phyloP scores from a whole-genome alignment of 2,888 invertebrate genomes.

The Zygothrica quintamaculata region DNA sequence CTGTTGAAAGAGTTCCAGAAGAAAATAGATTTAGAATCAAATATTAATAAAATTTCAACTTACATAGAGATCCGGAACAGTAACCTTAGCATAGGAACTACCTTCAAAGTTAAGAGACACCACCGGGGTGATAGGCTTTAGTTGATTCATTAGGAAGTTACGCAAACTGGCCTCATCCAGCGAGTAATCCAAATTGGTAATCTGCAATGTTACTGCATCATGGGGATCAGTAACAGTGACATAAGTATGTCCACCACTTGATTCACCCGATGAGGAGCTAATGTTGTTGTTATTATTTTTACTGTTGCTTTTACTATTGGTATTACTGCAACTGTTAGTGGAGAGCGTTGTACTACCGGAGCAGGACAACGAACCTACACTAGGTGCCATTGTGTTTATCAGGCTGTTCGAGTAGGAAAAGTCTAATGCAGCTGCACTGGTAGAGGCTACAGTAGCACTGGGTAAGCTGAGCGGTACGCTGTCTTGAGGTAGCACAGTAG shows the following conservation, averaged over 20 bases:
- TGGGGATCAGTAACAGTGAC: slow-evolving; percentile 60
- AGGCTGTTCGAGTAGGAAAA: slow-evolving; percentile 25
- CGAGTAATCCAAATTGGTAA: slow-evolving; percentile 84
- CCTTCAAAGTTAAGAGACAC: slow-evolving; percentile 83
- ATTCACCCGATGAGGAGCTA: not conserved
- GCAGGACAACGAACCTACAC: slow-evolving; percentile 6
- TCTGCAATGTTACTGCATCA: slow-evolving; percentile 83
- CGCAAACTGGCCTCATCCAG: slow-evolving; percentile 83
- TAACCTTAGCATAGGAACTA: slow-evolving; percentile 83
- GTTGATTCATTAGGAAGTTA: slow-evolving; percentile 82
- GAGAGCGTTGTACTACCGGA: slow-evolving; percentile 20
- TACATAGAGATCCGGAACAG: slow-evolving; percentile 84
- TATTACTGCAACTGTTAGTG: not conserved
- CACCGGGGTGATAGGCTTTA: slow-evolving; percentile 84
- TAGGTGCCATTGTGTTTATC: slow-evolving; percentile 40
- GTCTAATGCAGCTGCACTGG: slow-evolving; percentile 12
- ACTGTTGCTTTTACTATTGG: too few species aligned
- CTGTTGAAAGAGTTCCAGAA: slow-evolving; percentile 34
- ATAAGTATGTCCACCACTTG: slow-evolving; percentile 27
- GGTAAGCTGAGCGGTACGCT: slow-evolving; percentile 6
- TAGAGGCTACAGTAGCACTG: slow-evolving; percentile 11
- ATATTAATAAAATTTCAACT: slow-evolving; percentile 39
- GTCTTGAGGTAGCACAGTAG: slow-evolving; percentile 11
- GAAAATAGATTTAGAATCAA: not conserved
- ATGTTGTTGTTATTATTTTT: not conserved